A percentile compares a stretch with the other conserved stretches of the same genome.
Evolutionary conservation across 1,140 invertebrate species (phyloP).

Genomic region (Drepana arcuata): DNA sequence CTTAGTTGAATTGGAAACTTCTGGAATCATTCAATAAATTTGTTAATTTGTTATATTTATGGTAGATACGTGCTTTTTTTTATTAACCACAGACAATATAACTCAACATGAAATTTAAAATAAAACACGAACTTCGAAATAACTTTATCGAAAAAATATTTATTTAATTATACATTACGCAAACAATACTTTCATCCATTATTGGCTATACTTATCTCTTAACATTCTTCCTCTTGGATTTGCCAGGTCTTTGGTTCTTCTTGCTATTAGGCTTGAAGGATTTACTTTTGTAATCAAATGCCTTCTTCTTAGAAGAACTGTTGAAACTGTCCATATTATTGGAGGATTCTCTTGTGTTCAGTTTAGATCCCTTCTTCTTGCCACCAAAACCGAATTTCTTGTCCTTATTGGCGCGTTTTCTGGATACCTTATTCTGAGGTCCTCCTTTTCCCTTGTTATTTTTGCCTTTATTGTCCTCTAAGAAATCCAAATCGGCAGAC

Average conservation of each 20-base stretch:
- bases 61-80: neutral
- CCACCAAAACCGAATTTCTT: conserved; percentile 96
- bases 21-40: too few relatives aligned
- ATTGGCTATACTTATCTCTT: conserved; percentile 72
- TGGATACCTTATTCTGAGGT: conserved; percentile 67
- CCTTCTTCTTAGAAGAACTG: conserved; percentile 61
- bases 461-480: conserved; percentile 81
- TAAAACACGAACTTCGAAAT: too few relatives aligned
- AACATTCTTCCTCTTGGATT: conserved; percentile 74
- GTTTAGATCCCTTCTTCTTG: conserved; percentile 92
- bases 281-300: conserved; percentile 48
- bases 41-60: neutral
- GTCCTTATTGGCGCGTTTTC: conserved; percentile 82
- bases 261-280: conserved; percentile 46
- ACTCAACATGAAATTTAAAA: neutral
- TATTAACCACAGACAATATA: neutral
- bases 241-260: conserved; percentile 73
- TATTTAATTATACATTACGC: too few relatives aligned
- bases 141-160: too few relatives aligned
- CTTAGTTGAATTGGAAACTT: too few relatives aligned
- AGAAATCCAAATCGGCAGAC: conserved; percentile 84
- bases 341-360: conserved; percentile 88
- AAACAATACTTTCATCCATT: too few relatives aligned
- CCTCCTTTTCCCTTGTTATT: conserved; percentile 60
- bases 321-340: conserved; percentile 77